Percentiles rank a stretch among this genome's conserved stretches.
phyloP scores from a whole-genome alignment of 2,113 vertebrate species.

The Aldabrachelys gigantea region DNA sequence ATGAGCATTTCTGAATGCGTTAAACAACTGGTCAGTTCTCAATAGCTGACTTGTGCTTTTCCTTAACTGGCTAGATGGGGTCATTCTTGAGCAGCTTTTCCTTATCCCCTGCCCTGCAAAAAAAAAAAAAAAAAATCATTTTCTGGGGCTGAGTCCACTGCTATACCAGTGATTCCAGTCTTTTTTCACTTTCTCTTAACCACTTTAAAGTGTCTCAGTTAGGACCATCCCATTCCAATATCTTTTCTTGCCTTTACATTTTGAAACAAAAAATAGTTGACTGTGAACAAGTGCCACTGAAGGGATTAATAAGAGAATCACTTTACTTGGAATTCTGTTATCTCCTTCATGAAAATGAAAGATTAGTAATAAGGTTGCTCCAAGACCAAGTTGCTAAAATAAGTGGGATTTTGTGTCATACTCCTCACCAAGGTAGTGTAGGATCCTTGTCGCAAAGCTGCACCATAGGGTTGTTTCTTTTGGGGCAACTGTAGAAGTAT shows the following conservation, averaged over 20 bases:
- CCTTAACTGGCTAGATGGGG: neutral
- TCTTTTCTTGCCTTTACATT: neutral
- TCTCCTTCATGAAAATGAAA: neutral
- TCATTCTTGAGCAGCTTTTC: neutral
- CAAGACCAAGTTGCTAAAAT: neutral
- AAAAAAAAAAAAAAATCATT: neutral
- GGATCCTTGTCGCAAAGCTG: neutral
- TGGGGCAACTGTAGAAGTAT: neutral
- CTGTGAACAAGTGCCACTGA: neutral
- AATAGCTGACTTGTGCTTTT: neutral
- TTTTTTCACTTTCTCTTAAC: neutral
- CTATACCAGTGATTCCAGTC: neutral
- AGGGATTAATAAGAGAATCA: neutral
- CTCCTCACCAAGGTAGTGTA: neutral
- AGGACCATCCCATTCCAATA: neutral
- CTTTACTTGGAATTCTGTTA: neutral
- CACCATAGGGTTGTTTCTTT: neutral
- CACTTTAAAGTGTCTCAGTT: neutral
- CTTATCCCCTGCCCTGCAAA: neutral
- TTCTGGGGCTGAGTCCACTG: neutral
- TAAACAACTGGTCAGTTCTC: neutral
- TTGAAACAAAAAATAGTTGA: neutral
- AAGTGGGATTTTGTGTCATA: neutral
- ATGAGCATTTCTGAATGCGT: neutral
- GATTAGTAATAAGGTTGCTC: neutral